Evolutionary conservation across 2,797 vertebrate species (phyloP).

Genomic region (Peromyscus nudipes): DNA sequence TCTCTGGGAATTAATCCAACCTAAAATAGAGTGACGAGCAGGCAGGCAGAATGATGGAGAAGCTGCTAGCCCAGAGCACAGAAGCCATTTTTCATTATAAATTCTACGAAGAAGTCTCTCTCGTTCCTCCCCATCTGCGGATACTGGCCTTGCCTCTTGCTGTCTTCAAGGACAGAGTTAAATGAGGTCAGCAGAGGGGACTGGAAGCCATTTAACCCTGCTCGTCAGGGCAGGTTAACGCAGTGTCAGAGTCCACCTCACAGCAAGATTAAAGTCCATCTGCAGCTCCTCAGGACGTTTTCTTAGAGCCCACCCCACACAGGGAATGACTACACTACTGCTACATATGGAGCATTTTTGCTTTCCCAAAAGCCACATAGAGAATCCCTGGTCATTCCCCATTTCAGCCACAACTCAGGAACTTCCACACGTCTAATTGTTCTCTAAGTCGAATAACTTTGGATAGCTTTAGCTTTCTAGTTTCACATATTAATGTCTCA

Average conservation of each 20-base stretch:
- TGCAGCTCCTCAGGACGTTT: neutral
- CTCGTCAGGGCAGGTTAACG: neutral
- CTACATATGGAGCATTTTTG: neutral
- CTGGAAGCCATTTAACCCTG: neutral
- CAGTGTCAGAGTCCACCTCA: neutral
- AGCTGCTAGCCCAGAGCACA: constrained; percentile 59
- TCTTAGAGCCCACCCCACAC: neutral
- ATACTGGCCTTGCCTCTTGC: neutral
- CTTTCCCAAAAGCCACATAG: constrained; percentile 25
- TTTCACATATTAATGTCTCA: constrained; percentile 23
- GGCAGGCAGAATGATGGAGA: constrained; percentile 60
- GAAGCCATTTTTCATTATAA: constrained; percentile 66
- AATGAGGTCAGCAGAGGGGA: constrained; percentile 28
- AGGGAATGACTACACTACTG: neutral
- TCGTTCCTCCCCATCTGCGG: neutral
- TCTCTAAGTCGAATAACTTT: neutral
- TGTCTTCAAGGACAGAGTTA: constrained; percentile 30
- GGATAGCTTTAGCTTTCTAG: neutral
- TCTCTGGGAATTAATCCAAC: constrained; percentile 67
- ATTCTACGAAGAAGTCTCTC: constrained; percentile 67
- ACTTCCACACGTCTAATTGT: neutral
- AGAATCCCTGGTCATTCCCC: neutral
- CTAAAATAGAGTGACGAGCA: constrained; percentile 43
- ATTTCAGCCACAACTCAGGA: neutral
- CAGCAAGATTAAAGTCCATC: neutral